These are phyloP conservation scores for Colaptes auratus DNA, from an alignment of 2,113 vertebrate genomes.

Conservation along the genomic window DNA sequence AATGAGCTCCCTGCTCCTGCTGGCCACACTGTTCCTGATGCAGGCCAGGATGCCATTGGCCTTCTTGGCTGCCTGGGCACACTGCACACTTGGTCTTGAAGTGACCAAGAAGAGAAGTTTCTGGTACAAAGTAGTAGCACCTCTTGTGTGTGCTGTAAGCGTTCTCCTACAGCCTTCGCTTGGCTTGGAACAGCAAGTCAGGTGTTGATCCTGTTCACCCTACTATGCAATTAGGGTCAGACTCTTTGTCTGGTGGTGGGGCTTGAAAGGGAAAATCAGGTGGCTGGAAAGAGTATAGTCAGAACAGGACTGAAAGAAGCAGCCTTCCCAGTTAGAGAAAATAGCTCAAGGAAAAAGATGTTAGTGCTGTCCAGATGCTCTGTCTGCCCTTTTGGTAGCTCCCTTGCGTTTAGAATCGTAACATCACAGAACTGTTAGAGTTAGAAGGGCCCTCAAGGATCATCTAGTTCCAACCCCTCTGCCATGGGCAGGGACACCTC, in stretches of 20 bases:
- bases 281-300: not conserved
- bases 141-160: rapidly evolving
- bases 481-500: too few species aligned
- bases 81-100: too few species aligned
- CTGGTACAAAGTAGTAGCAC: not conserved
- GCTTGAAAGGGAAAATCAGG: not conserved
- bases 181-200: not conserved
- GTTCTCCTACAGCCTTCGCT: not conserved
- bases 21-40: too few species aligned
- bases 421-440: too few species aligned
- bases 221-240: not conserved
- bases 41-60: too few species aligned
- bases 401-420: not conserved
- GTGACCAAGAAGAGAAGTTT: not conserved
- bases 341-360: not conserved
- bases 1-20: too few species aligned
- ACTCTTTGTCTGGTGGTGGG: not conserved
- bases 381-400: not conserved
- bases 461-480: too few species aligned
- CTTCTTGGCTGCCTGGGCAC: too few species aligned
- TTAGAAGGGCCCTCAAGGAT: too few species aligned
- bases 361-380: not conserved
- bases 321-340: not conserved
- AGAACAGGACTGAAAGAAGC: not conserved
- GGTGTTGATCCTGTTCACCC: not conserved